Percentiles rank a stretch among this genome's conserved stretches.
These are phyloP conservation scores for Leptopilina clavipes DNA, from an alignment of 1,140 invertebrate species.

Conservation along the genomic window DNA sequence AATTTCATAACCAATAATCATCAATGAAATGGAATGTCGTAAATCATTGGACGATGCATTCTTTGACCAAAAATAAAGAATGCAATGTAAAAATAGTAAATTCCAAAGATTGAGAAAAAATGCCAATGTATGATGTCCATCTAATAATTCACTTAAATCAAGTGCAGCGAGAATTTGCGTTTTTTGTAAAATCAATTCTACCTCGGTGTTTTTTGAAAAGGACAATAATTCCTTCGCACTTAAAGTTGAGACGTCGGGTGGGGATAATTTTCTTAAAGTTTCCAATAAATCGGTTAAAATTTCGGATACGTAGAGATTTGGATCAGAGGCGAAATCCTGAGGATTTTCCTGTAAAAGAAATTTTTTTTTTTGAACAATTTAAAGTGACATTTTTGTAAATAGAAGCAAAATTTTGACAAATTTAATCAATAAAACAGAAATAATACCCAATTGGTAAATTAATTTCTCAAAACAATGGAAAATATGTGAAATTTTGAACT, in stretches of 20 bases:
- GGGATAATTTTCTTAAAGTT: slow-evolving; percentile 43
- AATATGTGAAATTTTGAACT: not conserved
- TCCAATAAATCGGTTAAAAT: slow-evolving; percentile 61
- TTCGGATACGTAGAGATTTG: slow-evolving; percentile 62
- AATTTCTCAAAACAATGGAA: too few species aligned
- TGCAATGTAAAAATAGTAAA: slow-evolving; percentile 64
- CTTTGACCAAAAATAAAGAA: slow-evolving; percentile 56
- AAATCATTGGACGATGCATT: slow-evolving; percentile 55
- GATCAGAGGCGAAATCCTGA: slow-evolving; percentile 45
- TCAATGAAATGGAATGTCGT: slow-evolving; percentile 57
- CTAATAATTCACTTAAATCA: slow-evolving; percentile 66
- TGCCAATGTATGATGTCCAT: slow-evolving; percentile 66
- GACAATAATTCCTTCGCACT: slow-evolving; percentile 41
- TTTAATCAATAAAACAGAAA: too few species aligned
- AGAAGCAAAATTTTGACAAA: too few species aligned
- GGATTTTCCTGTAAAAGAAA: slow-evolving; percentile 40
- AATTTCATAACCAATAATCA: slow-evolving; percentile 65
- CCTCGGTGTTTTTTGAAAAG: slow-evolving; percentile 49
- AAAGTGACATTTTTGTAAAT: too few species aligned
- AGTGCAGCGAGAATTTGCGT: slow-evolving; percentile 57
- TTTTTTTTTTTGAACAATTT: not conserved
- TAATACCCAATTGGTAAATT: too few species aligned
- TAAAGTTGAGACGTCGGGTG: slow-evolving; percentile 43
- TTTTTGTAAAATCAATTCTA: slow-evolving; percentile 60
- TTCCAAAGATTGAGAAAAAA: slow-evolving; percentile 71